phyloP scores from a whole-genome alignment of 2,113 vertebrate genomes.

The Coreoperca whiteheadi region DNA sequence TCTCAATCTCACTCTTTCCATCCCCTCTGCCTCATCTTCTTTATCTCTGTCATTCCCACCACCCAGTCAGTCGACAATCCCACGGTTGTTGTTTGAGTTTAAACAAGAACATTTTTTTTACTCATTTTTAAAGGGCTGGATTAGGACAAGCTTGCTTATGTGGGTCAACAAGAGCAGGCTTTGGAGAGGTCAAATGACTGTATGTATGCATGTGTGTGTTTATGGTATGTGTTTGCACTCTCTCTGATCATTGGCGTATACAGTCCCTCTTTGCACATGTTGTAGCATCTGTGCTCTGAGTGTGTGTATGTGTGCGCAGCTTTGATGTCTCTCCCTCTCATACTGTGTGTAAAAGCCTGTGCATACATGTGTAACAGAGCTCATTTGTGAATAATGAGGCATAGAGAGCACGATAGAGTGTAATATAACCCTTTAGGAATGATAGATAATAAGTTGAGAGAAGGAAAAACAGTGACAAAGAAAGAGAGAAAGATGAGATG shows the following conservation, averaged over 20 bases:
- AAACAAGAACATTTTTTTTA: constrained; percentile 13
- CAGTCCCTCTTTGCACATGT: constrained; percentile 59
- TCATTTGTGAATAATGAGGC: constrained; percentile 79
- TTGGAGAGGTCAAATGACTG: constrained; percentile 59
- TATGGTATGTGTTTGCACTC: constrained; percentile 53
- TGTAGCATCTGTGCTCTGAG: constrained; percentile 61
- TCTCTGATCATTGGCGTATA: constrained; percentile 59
- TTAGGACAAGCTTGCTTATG: constrained; percentile 63
- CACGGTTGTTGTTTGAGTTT: constrained; percentile 46
- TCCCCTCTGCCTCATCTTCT: constrained; percentile 34
- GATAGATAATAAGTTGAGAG: constrained; percentile 53
- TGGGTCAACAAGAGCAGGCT: constrained; percentile 70
- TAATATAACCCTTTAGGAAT: constrained; percentile 63
- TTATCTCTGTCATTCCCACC: constrained; percentile 53
- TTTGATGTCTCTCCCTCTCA: constrained; percentile 59
- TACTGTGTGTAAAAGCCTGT: constrained; percentile 27
- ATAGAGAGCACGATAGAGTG: constrained; percentile 27
- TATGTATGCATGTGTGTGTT: constrained; percentile 29
- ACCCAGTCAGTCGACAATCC: constrained; percentile 65
- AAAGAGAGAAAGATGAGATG: constrained; percentile 45
- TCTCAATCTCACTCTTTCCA: constrained; percentile 55
- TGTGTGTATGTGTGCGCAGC: constrained; percentile 44
- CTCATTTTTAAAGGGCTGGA: constrained; percentile 67
- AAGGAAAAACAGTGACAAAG: constrained; percentile 30
- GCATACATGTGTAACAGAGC: constrained; percentile 60